Evolutionary conservation across 2,888 invertebrate species (phyloP).

Genomic region (Lymantria dispar): DNA sequence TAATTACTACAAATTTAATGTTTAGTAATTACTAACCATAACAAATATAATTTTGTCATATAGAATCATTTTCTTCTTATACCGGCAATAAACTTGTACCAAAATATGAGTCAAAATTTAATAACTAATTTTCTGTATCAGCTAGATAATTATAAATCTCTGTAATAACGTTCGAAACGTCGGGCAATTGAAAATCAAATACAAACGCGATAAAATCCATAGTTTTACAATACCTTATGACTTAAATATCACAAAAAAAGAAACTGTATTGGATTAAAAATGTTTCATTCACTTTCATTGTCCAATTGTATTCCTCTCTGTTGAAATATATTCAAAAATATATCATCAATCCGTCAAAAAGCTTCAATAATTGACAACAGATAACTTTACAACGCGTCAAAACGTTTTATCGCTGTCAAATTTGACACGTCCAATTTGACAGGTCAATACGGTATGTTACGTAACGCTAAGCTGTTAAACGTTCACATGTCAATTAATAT

Average conservation of each 20-base stretch:
- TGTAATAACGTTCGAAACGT: no score
- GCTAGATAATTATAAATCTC: no score
- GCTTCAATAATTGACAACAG: slow-evolving; percentile 30
- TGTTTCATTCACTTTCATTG: neutral
- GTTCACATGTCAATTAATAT: slow-evolving; percentile 45
- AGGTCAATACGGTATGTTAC: slow-evolving; percentile 30
- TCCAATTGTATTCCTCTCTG: neutral
- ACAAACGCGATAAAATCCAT: no score
- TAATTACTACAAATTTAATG: no score
- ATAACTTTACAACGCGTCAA: slow-evolving; percentile 32
- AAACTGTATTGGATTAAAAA: neutral
- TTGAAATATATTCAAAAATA: slow-evolving; percentile 17
- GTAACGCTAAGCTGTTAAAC: slow-evolving; percentile 28
- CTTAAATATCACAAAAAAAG: neutral
- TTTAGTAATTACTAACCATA: no score
- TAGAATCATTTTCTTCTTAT: no score
- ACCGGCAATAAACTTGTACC: no score
- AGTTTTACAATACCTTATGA: neutral
- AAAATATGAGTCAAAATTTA: no score
- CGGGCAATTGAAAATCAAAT: no score
- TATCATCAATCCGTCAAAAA: slow-evolving; percentile 21
- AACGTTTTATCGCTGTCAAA: slow-evolving; percentile 37
- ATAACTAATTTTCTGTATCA: no score
- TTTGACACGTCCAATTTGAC: slow-evolving; percentile 35
- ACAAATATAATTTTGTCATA: no score